Percentiles rank a stretch among this genome's conserved stretches.
phyloP scores from a whole-genome alignment of 2,888 invertebrate genomes.

The Diaperis boleti region DNA sequence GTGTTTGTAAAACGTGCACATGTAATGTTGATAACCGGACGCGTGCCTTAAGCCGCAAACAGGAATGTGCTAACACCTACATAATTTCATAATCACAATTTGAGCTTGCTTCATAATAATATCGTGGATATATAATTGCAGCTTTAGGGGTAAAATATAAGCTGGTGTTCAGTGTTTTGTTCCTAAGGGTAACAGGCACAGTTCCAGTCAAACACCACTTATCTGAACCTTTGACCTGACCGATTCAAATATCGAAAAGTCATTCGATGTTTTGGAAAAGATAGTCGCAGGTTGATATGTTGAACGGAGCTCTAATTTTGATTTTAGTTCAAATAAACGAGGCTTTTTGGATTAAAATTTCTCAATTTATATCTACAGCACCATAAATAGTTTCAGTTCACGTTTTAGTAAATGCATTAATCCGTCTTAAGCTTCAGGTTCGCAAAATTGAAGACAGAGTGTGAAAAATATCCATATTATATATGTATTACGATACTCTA shows the following conservation, averaged over 20 bases:
- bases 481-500: slow-evolving; percentile 33
- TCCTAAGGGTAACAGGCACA: slow-evolving; percentile 23
- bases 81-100: slow-evolving; percentile 25
- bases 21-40: not conserved
- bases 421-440: not conserved
- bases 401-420: slow-evolving; percentile 21
- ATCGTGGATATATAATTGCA: slow-evolving; percentile 20
- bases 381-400: too few species aligned
- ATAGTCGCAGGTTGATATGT: too few species aligned
- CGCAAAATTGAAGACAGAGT: slow-evolving; percentile 4
- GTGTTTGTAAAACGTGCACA: not conserved
- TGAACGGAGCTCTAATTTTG: too few species aligned
- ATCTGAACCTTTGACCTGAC: slow-evolving; percentile 20
- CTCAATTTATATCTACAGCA: too few species aligned
- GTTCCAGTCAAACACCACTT: slow-evolving; percentile 26
- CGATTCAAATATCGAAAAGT: slow-evolving; percentile 7
- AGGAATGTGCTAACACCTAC: slow-evolving; percentile 22
- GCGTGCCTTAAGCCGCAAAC: slow-evolving; percentile 13
- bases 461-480: slow-evolving; percentile 25
- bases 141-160: slow-evolving; percentile 3
- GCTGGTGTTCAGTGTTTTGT: slow-evolving; percentile 16
- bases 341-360: too few species aligned
- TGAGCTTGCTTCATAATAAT: slow-evolving; percentile 21
- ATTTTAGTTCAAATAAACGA: slow-evolving; percentile 25
- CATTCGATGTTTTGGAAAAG: slow-evolving; percentile 5